These are phyloP conservation scores for Ips nitidus DNA, from an alignment of 1,140 invertebrate genomes.

Conservation along the genomic window DNA sequence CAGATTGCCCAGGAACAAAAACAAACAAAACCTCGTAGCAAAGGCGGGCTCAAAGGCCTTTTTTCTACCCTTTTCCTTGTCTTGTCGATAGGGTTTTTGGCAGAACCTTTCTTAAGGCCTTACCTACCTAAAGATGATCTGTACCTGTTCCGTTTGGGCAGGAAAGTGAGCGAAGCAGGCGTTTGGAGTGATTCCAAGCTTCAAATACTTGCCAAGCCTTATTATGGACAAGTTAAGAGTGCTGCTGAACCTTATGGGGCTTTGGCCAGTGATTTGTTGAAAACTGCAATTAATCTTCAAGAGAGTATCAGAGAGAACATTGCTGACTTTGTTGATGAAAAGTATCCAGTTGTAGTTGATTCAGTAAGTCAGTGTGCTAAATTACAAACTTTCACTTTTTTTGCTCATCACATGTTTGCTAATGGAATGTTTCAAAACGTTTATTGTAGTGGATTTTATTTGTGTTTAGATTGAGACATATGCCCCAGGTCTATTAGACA, in stretches of 20 bases:
- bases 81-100: constrained; percentile 28
- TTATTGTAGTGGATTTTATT: background rate
- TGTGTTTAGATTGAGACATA: constrained; percentile 66
- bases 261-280: constrained; percentile 59
- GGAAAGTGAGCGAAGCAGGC: constrained; percentile 20
- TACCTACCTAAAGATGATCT: constrained; percentile 17
- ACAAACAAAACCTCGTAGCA: background rate
- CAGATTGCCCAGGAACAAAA: constrained; percentile 42
- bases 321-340: constrained; percentile 54
- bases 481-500: constrained; percentile 65
- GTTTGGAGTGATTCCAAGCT: constrained; percentile 48
- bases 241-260: constrained; percentile 63
- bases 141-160: constrained; percentile 23
- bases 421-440: background rate
- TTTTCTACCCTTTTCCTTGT: constrained; percentile 29
- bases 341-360: constrained; percentile 62
- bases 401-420: background rate
- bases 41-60: background rate
- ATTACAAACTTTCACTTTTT: constrained; percentile 3
- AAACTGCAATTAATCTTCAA: constrained; percentile 60
- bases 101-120: constrained; percentile 12
- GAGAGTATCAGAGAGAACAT: constrained; percentile 56
- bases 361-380: constrained; percentile 55
- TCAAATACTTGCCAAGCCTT: constrained; percentile 66
- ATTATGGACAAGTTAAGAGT: constrained; percentile 48